Evolutionary conservation across 2,797 vertebrate species (phyloP), one percentile per base, ranked within the genome.

Genomic region (Eulemur mongoz): DNA sequence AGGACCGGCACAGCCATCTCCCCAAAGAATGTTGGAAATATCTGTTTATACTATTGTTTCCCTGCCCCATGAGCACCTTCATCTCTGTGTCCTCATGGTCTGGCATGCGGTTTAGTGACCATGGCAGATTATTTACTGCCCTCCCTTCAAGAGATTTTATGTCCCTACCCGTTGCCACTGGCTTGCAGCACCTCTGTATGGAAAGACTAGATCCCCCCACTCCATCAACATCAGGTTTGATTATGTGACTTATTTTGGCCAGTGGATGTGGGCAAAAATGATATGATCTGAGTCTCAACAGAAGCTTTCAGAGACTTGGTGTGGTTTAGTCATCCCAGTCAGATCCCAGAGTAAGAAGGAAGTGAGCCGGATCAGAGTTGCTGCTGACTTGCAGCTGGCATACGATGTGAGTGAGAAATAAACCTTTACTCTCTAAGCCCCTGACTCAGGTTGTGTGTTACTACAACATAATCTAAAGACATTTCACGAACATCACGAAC

Each of bases 21-120:
- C 63, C 15, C 85, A 93, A 78, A 94, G 43, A 43, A 91, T 85
- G 14, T 18, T 89, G 20, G 82, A 54, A 73, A 82, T n/a, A 38
- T 52, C 63, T 93, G 61, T 69, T 61, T 80, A 40, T n/a, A 48
- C 25, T 79, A 89, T 96, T 89, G 84, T 80, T 97, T 89, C 85
- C 59, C 14, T 40, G 57, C 12, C 89, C 50, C 80, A 35, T 70
- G 40, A 72, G 76, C 40, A 84, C 38, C 82, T 54, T 69, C 18
- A 67, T 30, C 4, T 75, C 57, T 80, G 14, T 54, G 52, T 54
- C 23, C 59, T 38, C 82, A 86, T 69, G 43, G 32, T 57, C n/a
- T 25, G 70, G 25, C 38, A 25, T 38, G 38, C n/a, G 10, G 13
- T 52, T 93, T 57, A 67, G 7, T 38, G 35, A 78, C 4, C 20